phyloP scores from a whole-genome alignment of 2,888 invertebrate genomes.

The Diogma glabrata region DNA sequence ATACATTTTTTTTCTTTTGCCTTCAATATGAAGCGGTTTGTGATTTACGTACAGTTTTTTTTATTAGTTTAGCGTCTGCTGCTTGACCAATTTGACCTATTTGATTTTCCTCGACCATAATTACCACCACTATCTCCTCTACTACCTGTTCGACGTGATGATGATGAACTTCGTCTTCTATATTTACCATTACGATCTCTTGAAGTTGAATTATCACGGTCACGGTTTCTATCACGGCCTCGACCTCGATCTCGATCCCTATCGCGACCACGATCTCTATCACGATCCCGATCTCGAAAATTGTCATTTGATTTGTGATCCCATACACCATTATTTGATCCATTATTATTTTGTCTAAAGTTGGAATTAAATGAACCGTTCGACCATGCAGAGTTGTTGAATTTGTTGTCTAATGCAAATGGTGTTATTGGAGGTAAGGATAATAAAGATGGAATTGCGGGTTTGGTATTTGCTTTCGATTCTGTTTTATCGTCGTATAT shows the following conservation, averaged over 20 bases:
- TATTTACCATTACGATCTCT: slow-evolving; percentile 19
- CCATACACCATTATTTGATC: slow-evolving; percentile 1
- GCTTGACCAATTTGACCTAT: slow-evolving; percentile 10
- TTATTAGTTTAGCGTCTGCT: too few relatives aligned
- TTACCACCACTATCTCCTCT: slow-evolving; percentile 1
- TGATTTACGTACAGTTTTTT: too few relatives aligned
- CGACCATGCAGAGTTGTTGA: slow-evolving; percentile 1
- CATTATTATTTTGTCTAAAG: not conserved
- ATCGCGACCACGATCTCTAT: slow-evolving; percentile 11
- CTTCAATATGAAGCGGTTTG: slow-evolving; percentile 9
- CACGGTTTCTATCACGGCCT: slow-evolving; percentile 10
- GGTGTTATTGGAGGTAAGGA: not conserved
- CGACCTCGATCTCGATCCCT: slow-evolving; percentile 11
- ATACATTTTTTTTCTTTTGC: too few relatives aligned
- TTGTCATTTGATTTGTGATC: slow-evolving; percentile 8
- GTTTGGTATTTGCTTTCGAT: slow-evolving; percentile 18
- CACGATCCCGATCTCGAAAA: slow-evolving; percentile 2
- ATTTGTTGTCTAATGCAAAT: not conserved
- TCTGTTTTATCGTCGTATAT: not conserved
- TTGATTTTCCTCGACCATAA: slow-evolving; percentile 1
- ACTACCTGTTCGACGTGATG: not conserved
- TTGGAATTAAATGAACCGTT: not conserved
- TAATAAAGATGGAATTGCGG: slow-evolving; percentile 19
- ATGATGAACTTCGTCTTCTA: slow-evolving; percentile 11
- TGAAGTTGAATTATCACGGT: not conserved